Base-by-base conservation (phyloP, 2,113 vertebrate species). In the Orycteropus afer region DNA sequence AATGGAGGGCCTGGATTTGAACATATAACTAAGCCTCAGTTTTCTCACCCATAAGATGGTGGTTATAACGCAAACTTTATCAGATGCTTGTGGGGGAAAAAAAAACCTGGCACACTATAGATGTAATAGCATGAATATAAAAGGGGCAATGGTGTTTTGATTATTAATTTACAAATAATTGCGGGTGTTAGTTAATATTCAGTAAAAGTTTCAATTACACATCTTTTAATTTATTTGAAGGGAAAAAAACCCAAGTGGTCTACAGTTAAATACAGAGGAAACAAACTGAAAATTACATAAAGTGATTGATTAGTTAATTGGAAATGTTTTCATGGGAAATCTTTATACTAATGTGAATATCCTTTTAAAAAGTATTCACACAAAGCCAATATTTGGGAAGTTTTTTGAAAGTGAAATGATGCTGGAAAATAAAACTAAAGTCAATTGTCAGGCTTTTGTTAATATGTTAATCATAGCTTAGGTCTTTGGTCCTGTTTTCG, bases 321-420 rank as follows among this genome's bases (percentile, higher is more conserved):
- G 47, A 73, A 89, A 32, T 89, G 34, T 91, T 74, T 93, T 76
- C 47, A 93, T 63, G 42, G 47, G n/a, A 79, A 12, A 86, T 90
- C 63, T 78, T 91, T 76, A 59, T 77, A 32, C 63, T 42, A 27
- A 34, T n/a, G 6, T 90, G 23, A 95, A 91, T 85, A 49, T 27
- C 23, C 40, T 37, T 40, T 71, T 51, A 59, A 84, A 88, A 65
- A 86, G 63, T 4, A 15, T 89, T n/a, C 74, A 25, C 63, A 55
- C 40, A 59, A 95, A 87, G 13, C 27, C 84, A 1, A 29, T 90
- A 71, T 49, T 83, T 84, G 55, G 14, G 76, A 47, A 91, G 23
- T 69, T 95, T 82, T 91, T 51, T 29, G 47, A 81, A 80, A 42
- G 32, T 84, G 5, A 69, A 77, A 67, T 84, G 7, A 32, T 87